Conservation (phyloP, 2,113 vertebrate genomes). For the Alligator sinensis region DNA sequence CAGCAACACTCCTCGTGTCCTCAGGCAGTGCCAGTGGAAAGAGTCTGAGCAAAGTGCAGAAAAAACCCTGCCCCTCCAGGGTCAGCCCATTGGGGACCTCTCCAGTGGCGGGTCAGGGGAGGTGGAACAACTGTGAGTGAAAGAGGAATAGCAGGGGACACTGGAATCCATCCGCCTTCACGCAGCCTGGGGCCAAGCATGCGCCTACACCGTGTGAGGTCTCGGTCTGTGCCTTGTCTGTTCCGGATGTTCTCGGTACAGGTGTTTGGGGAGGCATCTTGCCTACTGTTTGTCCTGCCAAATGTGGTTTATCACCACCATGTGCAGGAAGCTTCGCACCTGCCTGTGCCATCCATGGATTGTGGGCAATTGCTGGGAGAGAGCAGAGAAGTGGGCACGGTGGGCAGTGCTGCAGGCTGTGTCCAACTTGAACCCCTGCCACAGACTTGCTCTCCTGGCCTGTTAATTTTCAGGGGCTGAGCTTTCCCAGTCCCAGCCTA, state of each 20-base stretch:
- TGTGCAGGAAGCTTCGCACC: rapidly evolving
- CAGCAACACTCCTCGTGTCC: neutral
- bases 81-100: slow-evolving; percentile 14
- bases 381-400: too few species aligned
- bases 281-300: neutral
- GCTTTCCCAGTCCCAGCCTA: neutral
- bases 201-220: neutral
- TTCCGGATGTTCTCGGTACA: neutral
- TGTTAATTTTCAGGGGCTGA: neutral
- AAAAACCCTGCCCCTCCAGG: slow-evolving; percentile 6
- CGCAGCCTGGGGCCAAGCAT: neutral
- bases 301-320: neutral
- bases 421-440: neutral
- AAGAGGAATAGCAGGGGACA: neutral
- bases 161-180: neutral
- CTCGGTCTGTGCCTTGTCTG: neutral
- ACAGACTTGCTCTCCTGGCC: neutral
- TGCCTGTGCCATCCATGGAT: neutral
- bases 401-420: rapidly evolving
- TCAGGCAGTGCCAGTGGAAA: neutral
- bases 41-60: neutral
- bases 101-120: neutral
- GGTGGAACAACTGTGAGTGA: neutral
- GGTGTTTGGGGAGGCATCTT: neutral
- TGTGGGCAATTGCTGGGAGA: neutral